Evolutionary conservation across 2,888 invertebrate genomes (phyloP).

Genomic region (Petrophora chlorosata): DNA sequence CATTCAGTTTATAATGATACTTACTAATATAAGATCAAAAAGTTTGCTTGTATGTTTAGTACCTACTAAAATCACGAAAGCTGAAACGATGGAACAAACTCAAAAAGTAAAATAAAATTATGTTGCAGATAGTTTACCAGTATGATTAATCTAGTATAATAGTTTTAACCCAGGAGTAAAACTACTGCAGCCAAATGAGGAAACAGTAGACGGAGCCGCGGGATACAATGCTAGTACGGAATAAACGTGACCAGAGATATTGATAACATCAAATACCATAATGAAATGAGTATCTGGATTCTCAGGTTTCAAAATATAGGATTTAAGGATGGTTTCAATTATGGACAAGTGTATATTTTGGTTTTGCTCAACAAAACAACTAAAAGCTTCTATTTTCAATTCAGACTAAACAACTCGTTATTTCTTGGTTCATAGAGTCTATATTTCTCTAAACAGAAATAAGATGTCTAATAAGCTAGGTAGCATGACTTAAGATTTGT

Average conservation of each 20-base stretch:
- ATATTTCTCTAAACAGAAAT: neutral
- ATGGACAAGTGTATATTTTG: constrained; percentile 14
- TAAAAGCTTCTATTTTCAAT: neutral
- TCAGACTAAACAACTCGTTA: neutral
- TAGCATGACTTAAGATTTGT: constrained; percentile 16
- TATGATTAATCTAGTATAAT: too few relatives aligned
- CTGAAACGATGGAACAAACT: too few relatives aligned
- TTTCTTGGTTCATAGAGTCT: neutral
- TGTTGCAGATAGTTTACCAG: too few relatives aligned
- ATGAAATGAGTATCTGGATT: constrained; percentile 23
- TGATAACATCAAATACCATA: constrained; percentile 34
- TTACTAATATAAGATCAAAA: too few relatives aligned
- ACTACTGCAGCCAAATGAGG: too few relatives aligned
- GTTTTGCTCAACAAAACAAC: constrained; percentile 9
- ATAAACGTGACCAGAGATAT: constrained; percentile 49
- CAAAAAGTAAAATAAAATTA: too few relatives aligned
- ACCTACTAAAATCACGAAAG: too few relatives aligned
- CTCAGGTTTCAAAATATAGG: constrained; percentile 18
- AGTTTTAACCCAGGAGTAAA: too few relatives aligned
- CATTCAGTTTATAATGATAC: too few relatives aligned
- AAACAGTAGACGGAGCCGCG: too few relatives aligned
- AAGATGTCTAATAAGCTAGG: neutral
- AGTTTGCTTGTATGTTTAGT: too few relatives aligned
- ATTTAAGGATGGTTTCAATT: constrained; percentile 12
- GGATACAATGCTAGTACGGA: too few relatives aligned